Conservation (phyloP, 1,140 invertebrate genomes). For the Protaetia brevitarsis region DNA sequence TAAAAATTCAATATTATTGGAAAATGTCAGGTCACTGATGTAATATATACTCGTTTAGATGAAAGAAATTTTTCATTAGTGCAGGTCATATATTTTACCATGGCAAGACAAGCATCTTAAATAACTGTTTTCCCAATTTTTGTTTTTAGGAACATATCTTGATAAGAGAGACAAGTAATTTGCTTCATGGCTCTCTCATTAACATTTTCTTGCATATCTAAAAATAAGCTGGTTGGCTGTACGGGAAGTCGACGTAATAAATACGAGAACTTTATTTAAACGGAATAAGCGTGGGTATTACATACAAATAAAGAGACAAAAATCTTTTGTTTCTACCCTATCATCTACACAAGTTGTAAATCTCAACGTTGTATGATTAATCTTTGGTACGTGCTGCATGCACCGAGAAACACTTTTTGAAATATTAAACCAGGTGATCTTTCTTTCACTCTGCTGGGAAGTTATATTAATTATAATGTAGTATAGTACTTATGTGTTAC, state of each 20-base stretch:
- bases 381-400: no score
- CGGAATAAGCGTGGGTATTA: neutral
- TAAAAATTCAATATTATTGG: no score
- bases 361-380: no score
- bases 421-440: no score
- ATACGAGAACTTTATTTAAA: neutral
- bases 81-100: neutral
- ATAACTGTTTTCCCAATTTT: no score
- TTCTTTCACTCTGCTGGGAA: no score
- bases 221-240: neutral
- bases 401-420: no score
- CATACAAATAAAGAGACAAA: neutral
- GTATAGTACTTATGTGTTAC: no score
- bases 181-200: neutral
- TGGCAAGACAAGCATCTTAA: neutral
- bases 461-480: no score
- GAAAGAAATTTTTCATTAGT: neutral
- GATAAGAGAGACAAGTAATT: neutral
- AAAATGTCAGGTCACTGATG: no score
- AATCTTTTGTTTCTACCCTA: neutral
- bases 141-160: neutral
- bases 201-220: slow-evolving; percentile 8
- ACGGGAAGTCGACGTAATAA: neutral
- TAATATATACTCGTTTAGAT: no score
- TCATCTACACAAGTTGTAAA: neutral